phyloP scores from a whole-genome alignment of 2,113 vertebrate genomes.

The Labrus mixtus region DNA sequence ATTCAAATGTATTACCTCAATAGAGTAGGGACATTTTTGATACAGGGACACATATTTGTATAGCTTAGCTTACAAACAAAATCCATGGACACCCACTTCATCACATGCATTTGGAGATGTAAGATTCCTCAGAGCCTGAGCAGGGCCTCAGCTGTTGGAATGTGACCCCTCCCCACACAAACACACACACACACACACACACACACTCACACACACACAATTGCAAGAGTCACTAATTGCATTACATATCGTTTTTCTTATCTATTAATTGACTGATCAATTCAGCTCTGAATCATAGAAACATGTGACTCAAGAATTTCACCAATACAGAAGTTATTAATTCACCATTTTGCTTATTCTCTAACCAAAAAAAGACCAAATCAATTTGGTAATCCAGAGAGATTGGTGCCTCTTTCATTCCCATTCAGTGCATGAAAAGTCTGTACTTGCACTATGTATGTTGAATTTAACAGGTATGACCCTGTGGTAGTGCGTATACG shows the following conservation, averaged over 20 bases:
- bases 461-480: too few relatives aligned
- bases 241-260: neutral
- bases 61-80: conserved; percentile 15
- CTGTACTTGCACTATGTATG: too few relatives aligned
- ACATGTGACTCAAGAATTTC: neutral
- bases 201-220: neutral
- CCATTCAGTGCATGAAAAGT: too few relatives aligned
- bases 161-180: conserved; percentile 53
- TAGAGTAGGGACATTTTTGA: neutral
- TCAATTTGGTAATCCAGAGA: too few relatives aligned
- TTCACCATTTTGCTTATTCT: too few relatives aligned
- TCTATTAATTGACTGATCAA: neutral
- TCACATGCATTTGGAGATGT: conserved; percentile 45
- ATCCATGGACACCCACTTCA: conserved; percentile 14
- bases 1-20: conserved; percentile 34
- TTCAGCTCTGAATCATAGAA: neutral
- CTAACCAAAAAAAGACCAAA: too few relatives aligned
- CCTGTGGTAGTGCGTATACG: too few relatives aligned
- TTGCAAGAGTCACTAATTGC: neutral
- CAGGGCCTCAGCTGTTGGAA: conserved; percentile 81
- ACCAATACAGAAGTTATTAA: too few relatives aligned
- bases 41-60: conserved; percentile 14
- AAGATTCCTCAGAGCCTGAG: conserved; percentile 77
- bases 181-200: neutral
- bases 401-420: too few relatives aligned